Base-by-base conservation (phyloP, 1,140 invertebrate genomes). In the Apis dorsata region DNA sequence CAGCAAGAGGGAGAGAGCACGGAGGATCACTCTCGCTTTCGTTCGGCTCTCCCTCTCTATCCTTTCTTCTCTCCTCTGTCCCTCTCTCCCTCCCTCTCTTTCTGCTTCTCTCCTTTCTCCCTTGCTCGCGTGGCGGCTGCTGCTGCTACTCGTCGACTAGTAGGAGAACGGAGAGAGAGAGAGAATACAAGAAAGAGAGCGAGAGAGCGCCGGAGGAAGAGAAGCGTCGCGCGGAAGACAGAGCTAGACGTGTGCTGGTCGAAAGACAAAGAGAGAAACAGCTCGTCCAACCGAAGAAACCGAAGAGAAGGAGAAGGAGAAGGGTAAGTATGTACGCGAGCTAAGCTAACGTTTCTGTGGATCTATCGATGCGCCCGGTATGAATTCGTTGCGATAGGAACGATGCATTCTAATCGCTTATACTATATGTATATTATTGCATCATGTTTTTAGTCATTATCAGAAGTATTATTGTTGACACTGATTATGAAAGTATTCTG, bases 1-100 rank as follows among this genome's bases (percentile, higher is more conserved):
- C 68, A 84, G 85, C 70, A 74, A 82, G 77, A 86, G 76, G 63
- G 80, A 69, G 81, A 81, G 80, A 79, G 79, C 73, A 60, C 80
- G 70, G 80, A 83, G 83, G 79, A 84, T 89, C 79, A 90, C 91
- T 92, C 86, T 91, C 86, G 86, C 89, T 91, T 90, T 92, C 91
- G 86, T 91, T 90, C 73, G 66, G 84, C 83, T 88, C 86, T 85
- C 85, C 81, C 84, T 87, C 88, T 88, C 81, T 86, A 76, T 78
- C 80, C 69, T 65, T 80, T 79, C 65, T 75, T 79, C 85, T 83
- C 60, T 71, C 53, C 21, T 71, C 77, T 81, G 60, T 66, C 76
- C 66, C 76, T 80, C 82, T 81, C 57, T 79, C 83, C 65, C 83
- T 83, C 78, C 75, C 84, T 87, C 88, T 86, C 75, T 85, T 71